Evolutionary conservation across 2,113 vertebrate genomes (phyloP).

Genomic region (Phoenicopterus ruber): DNA sequence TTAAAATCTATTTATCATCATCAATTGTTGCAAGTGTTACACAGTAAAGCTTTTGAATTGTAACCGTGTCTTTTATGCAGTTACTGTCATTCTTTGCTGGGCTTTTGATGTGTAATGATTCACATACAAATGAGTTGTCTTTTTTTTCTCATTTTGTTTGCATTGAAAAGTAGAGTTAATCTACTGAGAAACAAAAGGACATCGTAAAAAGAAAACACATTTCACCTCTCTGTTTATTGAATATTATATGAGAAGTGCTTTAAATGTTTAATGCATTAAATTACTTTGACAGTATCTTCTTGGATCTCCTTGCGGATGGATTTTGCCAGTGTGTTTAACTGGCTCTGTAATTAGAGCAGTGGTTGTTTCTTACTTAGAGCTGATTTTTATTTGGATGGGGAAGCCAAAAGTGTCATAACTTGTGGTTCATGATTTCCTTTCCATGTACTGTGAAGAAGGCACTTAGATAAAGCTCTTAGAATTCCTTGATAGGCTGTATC

Average conservation of each 20-base stretch:
- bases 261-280: conserved; percentile 24
- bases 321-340: not conserved
- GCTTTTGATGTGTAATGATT: not conserved
- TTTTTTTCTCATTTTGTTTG: not conserved
- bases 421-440: not conserved
- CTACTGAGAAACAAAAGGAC: not conserved
- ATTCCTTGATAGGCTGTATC: not conserved
- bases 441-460: fast-evolving
- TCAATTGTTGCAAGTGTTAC: not conserved
- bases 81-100: not conserved
- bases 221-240: not conserved
- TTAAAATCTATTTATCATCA: not conserved
- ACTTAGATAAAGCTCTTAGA: not conserved
- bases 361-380: not conserved
- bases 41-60: not conserved
- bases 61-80: not conserved
- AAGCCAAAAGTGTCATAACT: not conserved
- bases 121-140: not conserved
- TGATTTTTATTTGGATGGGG: not conserved
- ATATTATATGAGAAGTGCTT: not conserved
- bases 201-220: not conserved
- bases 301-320: not conserved
- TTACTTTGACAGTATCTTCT: not conserved
- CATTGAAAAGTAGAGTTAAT: not conserved
- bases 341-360: not conserved